Percentiles rank a stretch among this genome's conserved stretches.
phyloP scores from a whole-genome alignment of 2,888 invertebrate genomes.

The Scrobipalpa atriplicella region DNA sequence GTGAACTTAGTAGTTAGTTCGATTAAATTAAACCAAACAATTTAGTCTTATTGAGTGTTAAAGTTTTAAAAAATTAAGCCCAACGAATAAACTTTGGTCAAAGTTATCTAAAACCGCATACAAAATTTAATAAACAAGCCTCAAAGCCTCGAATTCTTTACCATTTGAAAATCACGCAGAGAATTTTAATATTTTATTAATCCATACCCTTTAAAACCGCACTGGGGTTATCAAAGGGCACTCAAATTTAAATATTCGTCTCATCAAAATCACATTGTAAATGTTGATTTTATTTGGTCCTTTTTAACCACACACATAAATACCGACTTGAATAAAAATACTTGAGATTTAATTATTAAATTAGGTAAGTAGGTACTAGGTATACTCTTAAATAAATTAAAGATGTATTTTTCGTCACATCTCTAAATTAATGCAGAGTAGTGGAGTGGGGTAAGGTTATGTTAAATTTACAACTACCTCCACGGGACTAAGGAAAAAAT shows the following conservation, averaged over 20 bases:
- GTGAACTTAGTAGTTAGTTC: too few species aligned
- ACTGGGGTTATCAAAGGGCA: background rate
- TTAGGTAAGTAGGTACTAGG: too few species aligned
- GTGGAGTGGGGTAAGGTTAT: too few species aligned
- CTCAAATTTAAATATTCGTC: background rate
- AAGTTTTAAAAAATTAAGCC: background rate
- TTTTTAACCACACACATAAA: too few species aligned
- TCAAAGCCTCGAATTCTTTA: slow-evolving; percentile 9
- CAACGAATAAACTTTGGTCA: slow-evolving; percentile 15
- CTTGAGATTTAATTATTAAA: too few species aligned
- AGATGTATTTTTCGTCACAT: too few species aligned
- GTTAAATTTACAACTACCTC: too few species aligned
- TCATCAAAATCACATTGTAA: background rate
- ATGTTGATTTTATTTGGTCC: background rate
- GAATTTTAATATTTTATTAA: slow-evolving; percentile 34
- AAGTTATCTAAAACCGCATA: slow-evolving; percentile 16
- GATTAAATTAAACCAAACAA: too few species aligned
- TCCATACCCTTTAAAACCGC: slow-evolving; percentile 2
- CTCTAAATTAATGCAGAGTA: too few species aligned
- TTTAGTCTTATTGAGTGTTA: background rate
- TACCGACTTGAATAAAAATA: too few species aligned
- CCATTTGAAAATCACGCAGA: slow-evolving; percentile 30
- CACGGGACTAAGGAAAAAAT: too few species aligned
- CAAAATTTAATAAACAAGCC: slow-evolving; percentile 18
- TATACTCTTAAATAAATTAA: too few species aligned